Conservation (phyloP, 2,888 invertebrate species). For the Spisula subtruncata region DNA sequence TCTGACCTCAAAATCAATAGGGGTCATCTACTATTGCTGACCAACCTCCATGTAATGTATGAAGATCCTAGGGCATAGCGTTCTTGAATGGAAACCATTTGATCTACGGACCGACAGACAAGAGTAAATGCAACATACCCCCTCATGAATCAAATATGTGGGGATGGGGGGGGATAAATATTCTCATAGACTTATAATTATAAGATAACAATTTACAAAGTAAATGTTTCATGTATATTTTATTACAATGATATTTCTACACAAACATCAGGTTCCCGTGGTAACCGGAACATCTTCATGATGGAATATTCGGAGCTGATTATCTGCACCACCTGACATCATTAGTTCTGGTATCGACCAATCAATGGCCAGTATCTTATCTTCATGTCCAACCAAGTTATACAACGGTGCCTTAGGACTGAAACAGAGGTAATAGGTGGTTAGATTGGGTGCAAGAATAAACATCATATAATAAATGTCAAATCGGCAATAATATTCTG, state of each 20-base stretch:
- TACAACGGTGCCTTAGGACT: slow-evolving; percentile 97
- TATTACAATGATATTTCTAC: neutral
- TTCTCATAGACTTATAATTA: no score
- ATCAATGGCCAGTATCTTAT: slow-evolving; percentile 94
- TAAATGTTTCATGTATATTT: neutral
- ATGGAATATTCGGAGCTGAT: slow-evolving; percentile 92
- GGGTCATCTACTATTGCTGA: no score
- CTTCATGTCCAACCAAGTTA: slow-evolving; percentile 97
- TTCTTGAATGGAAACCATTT: no score
- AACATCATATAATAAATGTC: neutral
- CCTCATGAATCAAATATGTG: no score
- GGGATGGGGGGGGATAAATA: no score
- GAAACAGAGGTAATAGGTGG: slow-evolving; percentile 83
- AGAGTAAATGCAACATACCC: no score
- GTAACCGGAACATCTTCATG: slow-evolving; percentile 66
- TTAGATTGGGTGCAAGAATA: neutral
- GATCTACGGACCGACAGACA: no score
- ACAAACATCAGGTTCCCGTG: slow-evolving; percentile 34
- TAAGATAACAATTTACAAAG: no score
- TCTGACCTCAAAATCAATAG: no score
- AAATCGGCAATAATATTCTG: no score
- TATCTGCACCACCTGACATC: slow-evolving; percentile 97
- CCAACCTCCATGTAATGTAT: no score
- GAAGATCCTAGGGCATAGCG: no score
- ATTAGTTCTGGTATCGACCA: slow-evolving; percentile 96